phyloP scores from a whole-genome alignment of 2,888 invertebrate genomes.

The Sylvicola fuscatus region DNA sequence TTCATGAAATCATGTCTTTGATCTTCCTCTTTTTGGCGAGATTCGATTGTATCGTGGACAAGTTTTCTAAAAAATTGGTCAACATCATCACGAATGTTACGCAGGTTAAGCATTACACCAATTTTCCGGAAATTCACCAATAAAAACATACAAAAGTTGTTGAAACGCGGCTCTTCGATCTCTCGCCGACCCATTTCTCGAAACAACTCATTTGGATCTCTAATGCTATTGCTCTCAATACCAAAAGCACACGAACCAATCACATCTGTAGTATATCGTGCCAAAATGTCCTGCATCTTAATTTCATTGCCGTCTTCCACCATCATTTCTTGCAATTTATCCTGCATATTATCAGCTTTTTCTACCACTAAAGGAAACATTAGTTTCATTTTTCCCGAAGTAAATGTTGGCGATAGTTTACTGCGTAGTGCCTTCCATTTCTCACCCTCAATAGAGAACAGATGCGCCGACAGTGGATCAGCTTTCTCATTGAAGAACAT shows the following conservation, averaged over 20 bases:
- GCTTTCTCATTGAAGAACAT: conserved; percentile 11
- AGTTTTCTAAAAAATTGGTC: conserved; percentile 11
- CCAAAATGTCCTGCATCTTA: conserved; percentile 25
- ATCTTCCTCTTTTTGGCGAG: conserved; percentile 5
- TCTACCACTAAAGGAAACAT: conserved; percentile 3
- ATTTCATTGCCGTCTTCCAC: conserved; percentile 9
- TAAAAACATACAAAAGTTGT: background rate
- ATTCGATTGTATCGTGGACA: background rate
- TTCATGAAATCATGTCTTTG: conserved; percentile 13
- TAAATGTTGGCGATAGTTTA: conserved; percentile 15
- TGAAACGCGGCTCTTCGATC: conserved; percentile 8
- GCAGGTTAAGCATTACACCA: background rate
- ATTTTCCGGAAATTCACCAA: background rate
- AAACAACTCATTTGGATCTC: conserved; percentile 20
- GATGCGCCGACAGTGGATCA: conserved; percentile 23
- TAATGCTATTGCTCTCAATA: conserved; percentile 24
- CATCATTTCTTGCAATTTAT: conserved; percentile 6
- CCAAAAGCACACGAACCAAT: conserved; percentile 29
- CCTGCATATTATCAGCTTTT: background rate
- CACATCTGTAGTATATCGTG: conserved; percentile 28
- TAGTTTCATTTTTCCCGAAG: conserved; percentile 9
- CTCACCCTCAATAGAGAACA: conserved; percentile 22
- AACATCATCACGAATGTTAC: conserved; percentile 4
- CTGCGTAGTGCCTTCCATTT: conserved; percentile 20
- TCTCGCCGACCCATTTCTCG: conserved; percentile 12